A percentile compares a stretch with the other conserved stretches of the same genome.
Evolutionary conservation across 2,888 invertebrate genomes (phyloP).

Genomic region (Iphiclides podalirius): DNA sequence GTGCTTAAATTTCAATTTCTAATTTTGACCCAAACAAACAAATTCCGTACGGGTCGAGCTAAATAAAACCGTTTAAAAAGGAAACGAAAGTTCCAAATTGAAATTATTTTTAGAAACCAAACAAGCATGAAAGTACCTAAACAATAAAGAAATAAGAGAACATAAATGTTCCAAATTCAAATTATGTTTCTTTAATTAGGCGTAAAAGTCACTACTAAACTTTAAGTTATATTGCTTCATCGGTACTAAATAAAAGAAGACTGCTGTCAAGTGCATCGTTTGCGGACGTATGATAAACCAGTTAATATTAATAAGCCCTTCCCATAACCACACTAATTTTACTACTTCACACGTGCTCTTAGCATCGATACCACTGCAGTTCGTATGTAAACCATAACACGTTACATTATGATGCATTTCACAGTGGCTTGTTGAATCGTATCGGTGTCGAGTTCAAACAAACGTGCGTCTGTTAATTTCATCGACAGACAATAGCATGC

Average conservation of each 20-base stretch:
- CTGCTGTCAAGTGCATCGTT: too few species aligned
- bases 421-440: background rate
- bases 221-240: background rate
- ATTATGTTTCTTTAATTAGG: background rate
- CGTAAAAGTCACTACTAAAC: background rate
- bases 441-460: conserved; percentile 8
- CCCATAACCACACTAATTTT: background rate
- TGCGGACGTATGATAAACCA: background rate
- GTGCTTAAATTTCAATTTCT: too few species aligned
- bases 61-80: too few species aligned
- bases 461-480: conserved; percentile 21
- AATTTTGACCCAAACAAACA: too few species aligned
- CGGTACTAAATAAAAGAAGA: background rate
- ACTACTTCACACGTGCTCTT: conserved; percentile 1
- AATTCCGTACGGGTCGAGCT: too few species aligned
- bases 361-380: background rate
- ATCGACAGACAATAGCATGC: conserved; percentile 24
- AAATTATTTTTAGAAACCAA: too few species aligned
- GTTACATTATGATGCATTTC: conserved; percentile 4
- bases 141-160: background rate
- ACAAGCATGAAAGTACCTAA: too few species aligned
- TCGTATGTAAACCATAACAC: conserved; percentile 2
- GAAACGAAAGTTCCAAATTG: too few species aligned
- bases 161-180: too few species aligned
- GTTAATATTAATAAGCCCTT: background rate